phyloP scores from a whole-genome alignment of 2,797 vertebrate genomes.

The Aulostomus chinensis region DNA sequence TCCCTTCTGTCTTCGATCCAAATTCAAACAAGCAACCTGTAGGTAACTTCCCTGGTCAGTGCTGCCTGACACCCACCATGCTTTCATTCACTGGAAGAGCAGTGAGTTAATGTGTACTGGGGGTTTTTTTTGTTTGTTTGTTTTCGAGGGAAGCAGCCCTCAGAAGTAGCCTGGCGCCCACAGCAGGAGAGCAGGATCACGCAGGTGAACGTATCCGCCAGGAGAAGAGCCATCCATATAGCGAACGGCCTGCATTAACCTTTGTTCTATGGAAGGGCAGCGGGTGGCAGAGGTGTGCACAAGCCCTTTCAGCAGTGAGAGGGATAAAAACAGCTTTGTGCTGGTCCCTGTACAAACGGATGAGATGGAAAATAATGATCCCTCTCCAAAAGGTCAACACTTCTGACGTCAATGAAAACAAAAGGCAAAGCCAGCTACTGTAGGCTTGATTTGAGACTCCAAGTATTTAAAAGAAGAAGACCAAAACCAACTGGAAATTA shows the following conservation, averaged over 20 bases:
- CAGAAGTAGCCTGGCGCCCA: conserved; percentile 13
- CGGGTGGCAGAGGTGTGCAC: conserved; percentile 50
- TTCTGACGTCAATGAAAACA: conserved; percentile 81
- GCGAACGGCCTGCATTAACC: conserved; percentile 77
- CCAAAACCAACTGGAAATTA: conserved; percentile 9
- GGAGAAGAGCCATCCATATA: conserved; percentile 55
- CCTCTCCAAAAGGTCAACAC: conserved; percentile 77
- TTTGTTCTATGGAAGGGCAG: conserved; percentile 66
- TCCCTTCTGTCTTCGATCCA: no score
- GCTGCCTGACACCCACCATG: conserved; percentile 17
- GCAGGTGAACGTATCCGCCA: conserved; percentile 60
- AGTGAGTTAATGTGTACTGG: no score
- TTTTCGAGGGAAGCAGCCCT: conserved; percentile 49
- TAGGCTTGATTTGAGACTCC: conserved; percentile 20
- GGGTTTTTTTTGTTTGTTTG: no score
- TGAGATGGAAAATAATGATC: conserved; percentile 78
- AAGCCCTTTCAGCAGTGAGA: conserved; percentile 54
- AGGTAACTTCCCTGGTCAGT: no score
- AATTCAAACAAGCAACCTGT: no score
- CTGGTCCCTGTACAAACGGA: conserved; percentile 73
- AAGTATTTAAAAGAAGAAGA: not conserved
- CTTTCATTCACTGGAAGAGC: no score
- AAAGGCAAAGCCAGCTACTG: conserved; percentile 59
- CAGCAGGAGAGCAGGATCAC: conserved; percentile 18
- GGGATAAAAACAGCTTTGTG: conserved; percentile 62